Conservation (phyloP, 2,797 vertebrate species). For the Myoxocephalus aenaeus region DNA sequence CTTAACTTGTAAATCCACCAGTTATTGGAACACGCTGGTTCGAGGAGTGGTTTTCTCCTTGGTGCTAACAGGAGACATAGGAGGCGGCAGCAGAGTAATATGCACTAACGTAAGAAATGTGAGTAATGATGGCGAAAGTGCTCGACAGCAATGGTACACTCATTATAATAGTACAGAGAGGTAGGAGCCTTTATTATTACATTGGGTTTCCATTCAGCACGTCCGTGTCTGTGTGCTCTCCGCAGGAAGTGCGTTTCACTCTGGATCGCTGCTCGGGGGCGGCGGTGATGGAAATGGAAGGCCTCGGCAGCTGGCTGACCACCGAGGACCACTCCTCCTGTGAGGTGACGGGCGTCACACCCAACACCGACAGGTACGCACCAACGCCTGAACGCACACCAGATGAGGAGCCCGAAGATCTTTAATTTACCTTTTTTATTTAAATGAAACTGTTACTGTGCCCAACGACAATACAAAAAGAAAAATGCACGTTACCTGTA, state of each 20-base stretch:
- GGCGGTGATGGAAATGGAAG: slow-evolving; percentile 85
- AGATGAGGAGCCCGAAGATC: background rate
- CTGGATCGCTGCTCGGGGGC: slow-evolving; percentile 87
- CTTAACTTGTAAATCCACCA: slow-evolving; percentile 4
- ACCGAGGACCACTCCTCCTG: slow-evolving; percentile 88
- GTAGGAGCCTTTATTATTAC: background rate
- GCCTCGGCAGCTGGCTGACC: slow-evolving; percentile 88
- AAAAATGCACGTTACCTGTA: background rate
- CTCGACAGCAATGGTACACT: slow-evolving; percentile 16
- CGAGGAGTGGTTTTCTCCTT: background rate
- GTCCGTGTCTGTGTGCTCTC: slow-evolving; percentile 4
- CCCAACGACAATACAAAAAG: background rate
- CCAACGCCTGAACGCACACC: background rate
- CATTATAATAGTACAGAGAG: background rate
- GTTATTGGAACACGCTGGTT: background rate
- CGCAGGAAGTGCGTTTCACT: slow-evolving; percentile 87
- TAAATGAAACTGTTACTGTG: background rate
- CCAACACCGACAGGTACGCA: slow-evolving; percentile 82
- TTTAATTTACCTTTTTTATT: background rate
- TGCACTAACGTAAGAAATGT: slow-evolving; percentile 30
- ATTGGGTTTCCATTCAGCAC: background rate
- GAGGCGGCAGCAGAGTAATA: slow-evolving; percentile 12
- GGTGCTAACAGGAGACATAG: background rate
- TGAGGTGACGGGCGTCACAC: slow-evolving; percentile 85
- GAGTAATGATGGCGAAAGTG: background rate